These are phyloP conservation scores for Samia ricini DNA, from an alignment of 1,140 invertebrate genomes.

Conservation along the genomic window DNA sequence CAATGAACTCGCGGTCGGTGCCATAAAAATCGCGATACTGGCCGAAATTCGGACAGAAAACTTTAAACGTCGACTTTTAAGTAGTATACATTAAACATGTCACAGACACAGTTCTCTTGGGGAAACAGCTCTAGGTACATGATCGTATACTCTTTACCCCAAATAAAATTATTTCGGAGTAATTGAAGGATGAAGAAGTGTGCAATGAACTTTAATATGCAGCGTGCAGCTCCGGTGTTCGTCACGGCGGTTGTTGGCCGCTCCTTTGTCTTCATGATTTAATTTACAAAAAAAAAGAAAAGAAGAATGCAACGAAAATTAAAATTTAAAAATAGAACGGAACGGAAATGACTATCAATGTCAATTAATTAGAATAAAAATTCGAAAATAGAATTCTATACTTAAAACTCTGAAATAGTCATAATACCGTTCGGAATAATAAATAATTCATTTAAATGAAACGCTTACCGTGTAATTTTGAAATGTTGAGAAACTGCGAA, in stretches of 20 bases:
- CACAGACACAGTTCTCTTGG: not conserved
- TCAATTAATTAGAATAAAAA: slow-evolving; percentile 4
- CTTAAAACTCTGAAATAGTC: slow-evolving; percentile 7
- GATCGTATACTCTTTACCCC: not conserved
- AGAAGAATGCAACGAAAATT: not conserved
- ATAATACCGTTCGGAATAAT: slow-evolving; percentile 10
- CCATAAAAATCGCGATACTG: slow-evolving; percentile 76
- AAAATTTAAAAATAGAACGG: not conserved
- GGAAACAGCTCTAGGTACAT: not conserved
- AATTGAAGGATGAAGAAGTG: slow-evolving; percentile 47
- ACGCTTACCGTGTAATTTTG: slow-evolving; percentile 45
- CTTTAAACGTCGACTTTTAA: slow-evolving; percentile 3
- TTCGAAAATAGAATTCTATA: slow-evolving; percentile 9
- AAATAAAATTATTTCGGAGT: slow-evolving; percentile 13
- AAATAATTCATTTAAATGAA: slow-evolving; percentile 24
- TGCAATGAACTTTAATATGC: slow-evolving; percentile 53
- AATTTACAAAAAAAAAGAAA: slow-evolving; percentile 3
- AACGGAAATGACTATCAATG: not conserved
- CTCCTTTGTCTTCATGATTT: slow-evolving; percentile 30
- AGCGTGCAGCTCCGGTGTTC: slow-evolving; percentile 36
- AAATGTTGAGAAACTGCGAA: slow-evolving; percentile 29
- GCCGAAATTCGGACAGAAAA: slow-evolving; percentile 67
- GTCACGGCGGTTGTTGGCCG: slow-evolving; percentile 31
- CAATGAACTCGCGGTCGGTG: slow-evolving; percentile 73
- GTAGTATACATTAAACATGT: not conserved